Evolutionary conservation across 1,140 invertebrate genomes (phyloP), one percentile per base, ranked within the genome.

Genomic region (Drosophila nebulosa): DNA sequence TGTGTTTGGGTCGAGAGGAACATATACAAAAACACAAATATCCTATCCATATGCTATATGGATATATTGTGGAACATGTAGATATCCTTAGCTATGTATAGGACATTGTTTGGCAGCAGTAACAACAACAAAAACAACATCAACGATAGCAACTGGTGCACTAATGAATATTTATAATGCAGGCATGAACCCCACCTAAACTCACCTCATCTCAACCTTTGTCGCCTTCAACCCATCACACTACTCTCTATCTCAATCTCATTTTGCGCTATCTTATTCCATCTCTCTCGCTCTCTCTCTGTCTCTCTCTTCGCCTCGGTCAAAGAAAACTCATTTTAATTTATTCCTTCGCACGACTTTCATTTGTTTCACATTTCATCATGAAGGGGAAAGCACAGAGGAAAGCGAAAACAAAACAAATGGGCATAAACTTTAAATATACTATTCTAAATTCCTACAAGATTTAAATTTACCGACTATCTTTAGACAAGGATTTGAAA

Each of bases 331-430:
- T 53, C 52, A 53, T 68, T 81, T 85, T 85, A 86, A 85, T 85
- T 68, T 85, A 85, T 85, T 85, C 81, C 53, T 65, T 78, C 64
- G 74, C 81, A 85, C 78, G 78, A 81, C 70, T 88, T 88, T 88
- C 83, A 75, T 78, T 86, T 88, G 70, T 88, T 78, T 81, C 81
- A 88, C 81, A 81, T 81, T 74, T 70, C 42, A 42, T 70, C 78
- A 73, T 63, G 60, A 61, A 74, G 9, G 9, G 10, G 3, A 51
- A 64, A 60, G 32, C 14, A 10, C n/a, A 30, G 14, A n/a, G 24
- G 27, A 55, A 32, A 32, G 30, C 10, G 30, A 32, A 32, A 32
- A 12, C 30, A 32, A 32, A 32, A 32, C 30, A 32, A 30, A 30
- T 9, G 30, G 30, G 3, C 10, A 32, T 32, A 32, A 32, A 4